Conservation (phyloP, 2,113 vertebrate genomes). For the Epinephelus moara region DNA sequence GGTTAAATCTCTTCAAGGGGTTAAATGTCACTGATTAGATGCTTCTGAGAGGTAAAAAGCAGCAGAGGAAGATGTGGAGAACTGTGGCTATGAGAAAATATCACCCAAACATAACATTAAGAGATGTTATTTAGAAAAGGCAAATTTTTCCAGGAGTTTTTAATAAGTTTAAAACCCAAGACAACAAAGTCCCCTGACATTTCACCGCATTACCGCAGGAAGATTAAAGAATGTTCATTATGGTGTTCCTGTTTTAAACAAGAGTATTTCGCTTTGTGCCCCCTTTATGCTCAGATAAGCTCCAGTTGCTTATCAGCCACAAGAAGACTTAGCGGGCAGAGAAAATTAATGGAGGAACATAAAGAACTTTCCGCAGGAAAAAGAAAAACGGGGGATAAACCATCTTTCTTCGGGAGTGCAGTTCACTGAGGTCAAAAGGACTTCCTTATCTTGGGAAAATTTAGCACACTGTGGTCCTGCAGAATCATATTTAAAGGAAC, state of each 20-base stretch:
- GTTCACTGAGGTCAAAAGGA: slow-evolving; percentile 28
- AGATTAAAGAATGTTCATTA: slow-evolving; percentile 30
- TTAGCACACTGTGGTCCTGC: neutral
- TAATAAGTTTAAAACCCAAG: slow-evolving; percentile 8
- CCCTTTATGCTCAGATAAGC: slow-evolving; percentile 23
- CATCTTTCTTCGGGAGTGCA: neutral
- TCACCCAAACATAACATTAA: neutral
- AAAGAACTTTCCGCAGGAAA: neutral
- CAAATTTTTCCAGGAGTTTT: neutral
- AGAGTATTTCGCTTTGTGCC: slow-evolving; percentile 22
- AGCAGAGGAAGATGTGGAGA: slow-evolving; percentile 20
- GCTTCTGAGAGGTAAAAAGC: slow-evolving; percentile 18
- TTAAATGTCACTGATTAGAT: slow-evolving; percentile 40
- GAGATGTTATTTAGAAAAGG: neutral
- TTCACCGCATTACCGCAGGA: slow-evolving; percentile 41
- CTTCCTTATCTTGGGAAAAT: slow-evolving; percentile 13
- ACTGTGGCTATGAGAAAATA: slow-evolving; percentile 26
- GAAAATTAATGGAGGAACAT: slow-evolving; percentile 19
- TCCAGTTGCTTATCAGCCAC: slow-evolving; percentile 22
- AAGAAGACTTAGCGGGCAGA: neutral
- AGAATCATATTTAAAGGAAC: neutral
- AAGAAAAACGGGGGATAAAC: neutral
- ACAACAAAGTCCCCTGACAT: slow-evolving; percentile 44
- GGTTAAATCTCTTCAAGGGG: slow-evolving; percentile 17
- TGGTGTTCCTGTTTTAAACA: slow-evolving; percentile 26